Percentiles rank a stretch among this genome's conserved stretches.
Conservation (phyloP, 2,888 invertebrate species). For the Zelleria hepariella region DNA sequence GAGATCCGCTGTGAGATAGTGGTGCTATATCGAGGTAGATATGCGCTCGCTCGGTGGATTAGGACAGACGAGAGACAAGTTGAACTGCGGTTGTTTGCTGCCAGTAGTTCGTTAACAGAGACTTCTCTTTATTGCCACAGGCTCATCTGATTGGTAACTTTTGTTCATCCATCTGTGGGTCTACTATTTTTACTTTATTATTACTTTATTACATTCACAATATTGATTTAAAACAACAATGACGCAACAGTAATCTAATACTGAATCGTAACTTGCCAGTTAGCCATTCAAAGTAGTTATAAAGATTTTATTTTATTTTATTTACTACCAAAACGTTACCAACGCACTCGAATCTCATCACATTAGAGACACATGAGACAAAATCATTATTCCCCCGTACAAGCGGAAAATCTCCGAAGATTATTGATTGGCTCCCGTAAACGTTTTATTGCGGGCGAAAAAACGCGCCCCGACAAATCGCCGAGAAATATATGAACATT, state of each 20-base stretch:
- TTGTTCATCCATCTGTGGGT: too few species aligned
- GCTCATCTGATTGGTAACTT: too few species aligned
- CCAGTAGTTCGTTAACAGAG: too few species aligned
- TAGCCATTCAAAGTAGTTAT: too few species aligned
- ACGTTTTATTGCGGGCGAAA: constrained; percentile 57
- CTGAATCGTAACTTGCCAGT: too few species aligned
- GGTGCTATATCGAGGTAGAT: not conserved
- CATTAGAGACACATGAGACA: not conserved
- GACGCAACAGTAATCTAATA: too few species aligned
- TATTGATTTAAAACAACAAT: too few species aligned
- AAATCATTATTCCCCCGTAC: not conserved
- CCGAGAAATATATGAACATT: constrained; percentile 58
- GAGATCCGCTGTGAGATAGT: not conserved
- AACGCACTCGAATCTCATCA: not conserved
- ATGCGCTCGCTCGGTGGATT: not conserved
- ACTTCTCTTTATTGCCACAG: too few species aligned
- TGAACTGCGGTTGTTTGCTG: not conserved
- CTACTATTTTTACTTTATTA: too few species aligned
- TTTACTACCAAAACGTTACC: not conserved
- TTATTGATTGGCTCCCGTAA: constrained; percentile 65
- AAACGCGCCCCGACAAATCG: constrained; percentile 58
- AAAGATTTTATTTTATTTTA: not conserved
- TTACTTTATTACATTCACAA: too few species aligned
- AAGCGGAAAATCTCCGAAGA: constrained; percentile 22
- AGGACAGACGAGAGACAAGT: not conserved